phyloP scores from a whole-genome alignment of 1,140 invertebrate species.

The Heliconius congener region DNA sequence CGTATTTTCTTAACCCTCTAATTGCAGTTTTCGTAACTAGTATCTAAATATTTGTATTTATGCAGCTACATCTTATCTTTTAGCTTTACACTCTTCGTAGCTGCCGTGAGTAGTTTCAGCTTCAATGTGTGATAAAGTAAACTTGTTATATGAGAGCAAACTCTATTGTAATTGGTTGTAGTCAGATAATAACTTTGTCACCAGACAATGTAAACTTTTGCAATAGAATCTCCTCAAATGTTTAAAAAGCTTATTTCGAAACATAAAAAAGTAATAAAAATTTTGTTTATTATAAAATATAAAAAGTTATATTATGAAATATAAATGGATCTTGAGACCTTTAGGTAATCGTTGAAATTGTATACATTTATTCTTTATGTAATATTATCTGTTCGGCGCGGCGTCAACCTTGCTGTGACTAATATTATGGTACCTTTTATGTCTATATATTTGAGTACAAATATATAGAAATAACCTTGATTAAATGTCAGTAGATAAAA shows the following conservation, averaged over 20 bases:
- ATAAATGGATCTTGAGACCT: not conserved
- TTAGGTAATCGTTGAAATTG: not conserved
- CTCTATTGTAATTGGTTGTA: constrained; percentile 2
- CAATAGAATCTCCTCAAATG: not conserved
- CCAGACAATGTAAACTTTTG: not conserved
- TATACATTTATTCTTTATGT: not conserved
- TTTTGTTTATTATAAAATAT: not conserved
- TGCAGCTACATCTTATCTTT: too few relatives aligned
- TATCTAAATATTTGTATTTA: too few relatives aligned
- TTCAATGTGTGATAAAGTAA: not conserved
- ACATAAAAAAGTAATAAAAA: not conserved
- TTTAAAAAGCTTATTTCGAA: not conserved
- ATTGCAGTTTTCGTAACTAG: too few relatives aligned
- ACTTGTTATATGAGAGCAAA: not conserved
- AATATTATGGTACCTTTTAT: not conserved
- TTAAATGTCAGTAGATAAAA: not conserved
- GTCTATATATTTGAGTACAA: too few relatives aligned
- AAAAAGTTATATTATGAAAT: not conserved
- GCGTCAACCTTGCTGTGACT: not conserved
- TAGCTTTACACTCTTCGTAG: too few relatives aligned
- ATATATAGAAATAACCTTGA: not conserved
- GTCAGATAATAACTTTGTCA: not conserved
- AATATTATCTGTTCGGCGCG: not conserved
- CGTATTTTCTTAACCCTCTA: too few relatives aligned
- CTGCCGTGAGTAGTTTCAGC: not conserved